These are phyloP conservation scores for Brachyptera risi DNA, from an alignment of 2,888 invertebrate species.

Conservation along the genomic window DNA sequence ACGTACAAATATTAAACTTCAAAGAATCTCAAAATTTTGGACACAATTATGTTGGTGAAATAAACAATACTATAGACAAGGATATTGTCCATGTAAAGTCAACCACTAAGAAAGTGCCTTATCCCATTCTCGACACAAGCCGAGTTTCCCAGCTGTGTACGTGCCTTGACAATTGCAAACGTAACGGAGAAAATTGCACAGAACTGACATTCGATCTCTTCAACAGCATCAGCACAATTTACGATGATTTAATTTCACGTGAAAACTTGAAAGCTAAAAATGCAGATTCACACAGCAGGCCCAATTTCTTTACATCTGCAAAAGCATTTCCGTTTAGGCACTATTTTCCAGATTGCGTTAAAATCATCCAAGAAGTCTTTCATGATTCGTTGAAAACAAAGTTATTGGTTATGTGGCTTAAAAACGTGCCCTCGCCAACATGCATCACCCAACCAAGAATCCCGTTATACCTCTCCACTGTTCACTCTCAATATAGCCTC, in stretches of 20 bases:
- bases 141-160: constrained; percentile 5
- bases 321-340: constrained; percentile 37
- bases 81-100: neutral
- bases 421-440: neutral
- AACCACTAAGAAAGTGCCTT: neutral
- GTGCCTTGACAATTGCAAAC: neutral
- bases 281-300: no score
- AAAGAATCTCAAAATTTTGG: neutral
- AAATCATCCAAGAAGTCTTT: constrained; percentile 34
- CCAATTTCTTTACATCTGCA: neutral
- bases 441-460: neutral
- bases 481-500: constrained; percentile 35
- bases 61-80: neutral
- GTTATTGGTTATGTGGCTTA: constrained; percentile 32
- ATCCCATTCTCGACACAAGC: neutral
- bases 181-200: neutral
- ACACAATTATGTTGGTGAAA: no score
- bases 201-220: neutral
- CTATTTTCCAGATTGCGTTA: constrained; percentile 34
- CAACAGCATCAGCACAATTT: neutral
- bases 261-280: no score
- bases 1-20: neutral
- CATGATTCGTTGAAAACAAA: constrained; percentile 33
- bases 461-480: constrained; percentile 18
- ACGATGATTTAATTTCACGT: neutral